Evolutionary conservation across 2,113 vertebrate species (phyloP).

Genomic region (Perca schrenkii): DNA sequence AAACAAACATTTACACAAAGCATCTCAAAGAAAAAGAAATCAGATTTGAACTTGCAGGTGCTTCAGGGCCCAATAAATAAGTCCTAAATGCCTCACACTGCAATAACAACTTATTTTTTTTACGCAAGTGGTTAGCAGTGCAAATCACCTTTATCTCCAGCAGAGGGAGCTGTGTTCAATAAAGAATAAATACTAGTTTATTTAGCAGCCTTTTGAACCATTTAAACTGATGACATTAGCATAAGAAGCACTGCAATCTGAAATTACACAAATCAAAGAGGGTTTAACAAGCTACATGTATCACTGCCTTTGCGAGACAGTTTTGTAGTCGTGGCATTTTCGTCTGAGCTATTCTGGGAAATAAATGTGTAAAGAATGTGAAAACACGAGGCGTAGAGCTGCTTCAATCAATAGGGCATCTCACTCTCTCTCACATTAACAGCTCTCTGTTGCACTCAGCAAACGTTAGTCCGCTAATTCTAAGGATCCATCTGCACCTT

Average conservation of each 20-base stretch:
- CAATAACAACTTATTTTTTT: background rate
- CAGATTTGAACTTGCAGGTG: background rate
- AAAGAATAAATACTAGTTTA: background rate
- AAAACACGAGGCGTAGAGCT: background rate
- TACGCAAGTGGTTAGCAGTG: background rate
- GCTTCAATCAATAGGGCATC: conserved; percentile 15
- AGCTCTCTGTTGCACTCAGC: background rate
- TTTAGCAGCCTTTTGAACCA: background rate
- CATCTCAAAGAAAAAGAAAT: background rate
- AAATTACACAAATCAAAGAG: background rate
- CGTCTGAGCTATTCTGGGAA: conserved; percentile 22
- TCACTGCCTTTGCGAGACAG: conserved; percentile 8
- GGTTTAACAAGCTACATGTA: background rate
- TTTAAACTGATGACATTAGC: conserved; percentile 7
- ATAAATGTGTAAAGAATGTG: conserved; percentile 44
- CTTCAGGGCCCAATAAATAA: background rate
- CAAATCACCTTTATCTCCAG: conserved; percentile 28
- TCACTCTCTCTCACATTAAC: conserved; percentile 24
- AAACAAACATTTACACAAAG: background rate
- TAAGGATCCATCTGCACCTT: conserved; percentile 36
- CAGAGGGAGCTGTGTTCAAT: conserved; percentile 42
- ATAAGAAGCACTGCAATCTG: background rate
- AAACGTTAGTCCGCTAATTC: conserved; percentile 52
- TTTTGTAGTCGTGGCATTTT: conserved; percentile 3
- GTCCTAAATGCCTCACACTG: background rate